A percentile compares a stretch with the other conserved stretches of the same genome.
Evolutionary conservation across 2,888 invertebrate genomes (phyloP).

Genomic region (Diarsia dahlii): DNA sequence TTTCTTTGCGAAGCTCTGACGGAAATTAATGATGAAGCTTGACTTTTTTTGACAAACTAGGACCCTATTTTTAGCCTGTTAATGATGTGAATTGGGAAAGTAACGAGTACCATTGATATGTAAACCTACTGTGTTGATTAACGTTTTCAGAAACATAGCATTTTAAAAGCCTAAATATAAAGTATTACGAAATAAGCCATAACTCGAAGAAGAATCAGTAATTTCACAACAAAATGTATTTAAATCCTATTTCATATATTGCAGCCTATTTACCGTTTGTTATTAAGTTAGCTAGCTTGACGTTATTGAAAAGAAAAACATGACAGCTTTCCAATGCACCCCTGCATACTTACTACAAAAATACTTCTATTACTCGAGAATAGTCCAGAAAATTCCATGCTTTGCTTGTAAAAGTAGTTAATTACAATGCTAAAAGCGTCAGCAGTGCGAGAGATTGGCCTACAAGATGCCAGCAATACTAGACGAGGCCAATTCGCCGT

Average conservation of each 20-base stretch:
- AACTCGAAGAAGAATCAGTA: too few relatives aligned
- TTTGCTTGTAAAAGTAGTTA: slow-evolving; percentile 40
- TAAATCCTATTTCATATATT: too few relatives aligned
- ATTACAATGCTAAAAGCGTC: slow-evolving; percentile 56
- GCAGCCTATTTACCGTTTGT: too few relatives aligned
- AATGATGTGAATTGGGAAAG: background rate
- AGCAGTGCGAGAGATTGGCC: slow-evolving; percentile 42
- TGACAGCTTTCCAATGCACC: too few relatives aligned
- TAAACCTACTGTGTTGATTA: too few relatives aligned
- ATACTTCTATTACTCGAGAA: slow-evolving; percentile 9
- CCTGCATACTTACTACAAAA: background rate
- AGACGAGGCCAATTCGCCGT: slow-evolving; percentile 62
- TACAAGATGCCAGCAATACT: slow-evolving; percentile 52
- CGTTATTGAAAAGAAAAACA: too few relatives aligned
- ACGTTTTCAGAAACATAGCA: too few relatives aligned
- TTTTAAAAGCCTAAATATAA: too few relatives aligned
- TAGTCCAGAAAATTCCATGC: background rate
- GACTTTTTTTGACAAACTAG: background rate
- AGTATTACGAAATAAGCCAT: too few relatives aligned
- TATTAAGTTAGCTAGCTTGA: too few relatives aligned
- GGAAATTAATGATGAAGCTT: background rate
- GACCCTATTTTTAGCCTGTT: background rate
- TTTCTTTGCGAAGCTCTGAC: background rate
- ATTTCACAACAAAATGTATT: too few relatives aligned
- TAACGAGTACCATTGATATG: too few relatives aligned